A percentile compares a stretch with the other conserved stretches of the same genome.
phyloP scores from a whole-genome alignment of 1,140 invertebrate genomes.

The Diprion similis region DNA sequence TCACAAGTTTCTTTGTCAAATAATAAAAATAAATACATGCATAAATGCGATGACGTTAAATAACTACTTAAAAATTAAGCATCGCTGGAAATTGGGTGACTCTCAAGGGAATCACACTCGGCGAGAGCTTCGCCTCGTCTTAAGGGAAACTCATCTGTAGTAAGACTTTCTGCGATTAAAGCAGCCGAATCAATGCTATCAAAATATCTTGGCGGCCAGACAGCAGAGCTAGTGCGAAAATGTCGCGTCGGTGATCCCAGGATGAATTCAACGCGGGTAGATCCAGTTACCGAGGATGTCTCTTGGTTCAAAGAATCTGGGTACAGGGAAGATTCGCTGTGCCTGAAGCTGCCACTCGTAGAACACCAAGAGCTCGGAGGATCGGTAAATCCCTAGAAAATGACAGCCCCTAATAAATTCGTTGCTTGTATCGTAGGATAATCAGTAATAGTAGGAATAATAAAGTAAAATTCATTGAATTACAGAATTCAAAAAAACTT shows the following conservation, averaged over 20 bases:
- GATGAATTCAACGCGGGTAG: conserved; percentile 55
- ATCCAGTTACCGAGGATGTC: conserved; percentile 46
- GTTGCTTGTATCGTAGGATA: no score
- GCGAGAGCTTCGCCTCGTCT: conserved; percentile 62
- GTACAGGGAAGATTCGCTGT: conserved; percentile 54
- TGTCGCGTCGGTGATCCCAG: conserved; percentile 53
- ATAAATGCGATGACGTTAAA: no score
- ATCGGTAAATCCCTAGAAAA: conserved; percentile 51
- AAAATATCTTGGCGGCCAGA: conserved; percentile 55
- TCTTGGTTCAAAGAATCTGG: conserved; percentile 58
- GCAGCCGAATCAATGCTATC: conserved; percentile 65
- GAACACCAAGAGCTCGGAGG: conserved; percentile 60
- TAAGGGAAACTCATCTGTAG: conserved; percentile 53
- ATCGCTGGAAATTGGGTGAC: conserved; percentile 49
- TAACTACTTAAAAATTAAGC: conserved; percentile 9
- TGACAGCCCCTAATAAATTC: background rate
- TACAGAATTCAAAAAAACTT: no score
- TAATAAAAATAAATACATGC: no score
- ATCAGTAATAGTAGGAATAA: no score
- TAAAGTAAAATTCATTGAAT: no score
- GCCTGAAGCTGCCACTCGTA: conserved; percentile 43
- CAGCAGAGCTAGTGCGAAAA: conserved; percentile 40
- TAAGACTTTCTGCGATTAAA: conserved; percentile 45
- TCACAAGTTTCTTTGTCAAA: no score
- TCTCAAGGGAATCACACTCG: conserved; percentile 65